Evolutionary conservation across 2,113 vertebrate genomes (phyloP).

Genomic region (Thunnus maccoyii): DNA sequence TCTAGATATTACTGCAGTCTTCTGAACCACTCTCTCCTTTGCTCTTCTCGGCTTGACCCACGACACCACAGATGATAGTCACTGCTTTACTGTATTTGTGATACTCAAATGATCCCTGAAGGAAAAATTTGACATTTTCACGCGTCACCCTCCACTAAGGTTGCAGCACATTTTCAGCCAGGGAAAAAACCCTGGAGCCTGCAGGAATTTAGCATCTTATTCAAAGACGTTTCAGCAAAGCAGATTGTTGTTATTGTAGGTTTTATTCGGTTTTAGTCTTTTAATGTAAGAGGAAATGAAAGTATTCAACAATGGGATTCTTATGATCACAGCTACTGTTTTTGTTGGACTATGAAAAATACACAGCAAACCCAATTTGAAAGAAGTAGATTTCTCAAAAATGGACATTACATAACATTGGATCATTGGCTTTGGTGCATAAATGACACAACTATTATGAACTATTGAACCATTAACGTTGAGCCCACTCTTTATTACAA

Average conservation of each 20-base stretch:
- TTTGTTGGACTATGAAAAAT: neutral
- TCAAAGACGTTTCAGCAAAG: constrained; percentile 8
- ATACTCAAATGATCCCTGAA: constrained; percentile 46
- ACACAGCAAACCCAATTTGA: neutral
- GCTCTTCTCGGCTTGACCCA: constrained; percentile 27
- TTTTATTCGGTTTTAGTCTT: neutral
- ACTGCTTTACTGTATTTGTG: constrained; percentile 25
- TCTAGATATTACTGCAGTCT: constrained; percentile 16
- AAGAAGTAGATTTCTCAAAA: neutral
- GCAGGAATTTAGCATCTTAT: constrained; percentile 6
- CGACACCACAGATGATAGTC: constrained; percentile 32
- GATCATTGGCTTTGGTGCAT: no score
- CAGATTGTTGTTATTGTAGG: constrained; percentile 26
- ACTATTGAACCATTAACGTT: neutral
- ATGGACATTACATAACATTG: neutral
- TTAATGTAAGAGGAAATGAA: neutral
- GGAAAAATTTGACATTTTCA: constrained; percentile 44
- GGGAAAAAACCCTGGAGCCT: constrained; percentile 4
- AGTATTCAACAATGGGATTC: neutral
- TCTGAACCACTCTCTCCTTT: neutral
- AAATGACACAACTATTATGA: neutral
- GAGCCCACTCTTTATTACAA: no score
- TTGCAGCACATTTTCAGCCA: constrained; percentile 5
- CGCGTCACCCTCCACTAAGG: neutral
- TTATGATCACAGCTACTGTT: neutral